Base-by-base conservation (phyloP, 30 jellyfish, hydroid and myxozoan genomes). In the Aurelia sp. region DNA sequence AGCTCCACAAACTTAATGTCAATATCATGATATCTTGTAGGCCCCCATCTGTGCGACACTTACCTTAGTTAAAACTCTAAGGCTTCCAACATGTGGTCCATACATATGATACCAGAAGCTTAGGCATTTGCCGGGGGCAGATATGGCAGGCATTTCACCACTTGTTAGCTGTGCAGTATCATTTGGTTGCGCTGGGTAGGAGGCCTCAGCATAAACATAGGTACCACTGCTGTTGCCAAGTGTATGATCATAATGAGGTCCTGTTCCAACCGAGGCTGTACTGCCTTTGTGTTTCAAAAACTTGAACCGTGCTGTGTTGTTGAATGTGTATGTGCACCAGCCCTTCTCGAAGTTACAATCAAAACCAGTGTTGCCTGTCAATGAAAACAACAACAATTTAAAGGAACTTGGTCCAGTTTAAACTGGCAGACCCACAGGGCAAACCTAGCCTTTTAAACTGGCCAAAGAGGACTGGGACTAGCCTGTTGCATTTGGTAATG, bases 31-130 rank as follows among this genome's bases (percentile, higher is more conserved):
- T 44, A 12, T 44, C 55, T 44, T 44, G 15, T 44, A 3, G 52
- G 13, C 55, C 55, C 55, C 55, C 13, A 12, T 44, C 55, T 44
- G 55, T 44, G 55, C 55, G 9, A 12, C 55, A 44, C 76, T 40
- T 72, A 87, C 98, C 97, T 72, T 81, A 27, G 86, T 20, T 47
- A 70, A 66, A 30, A 90, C 93, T 59, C 88, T 83, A 62, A 95
- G 82, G 3, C 92, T 30, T 51, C 96, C 96, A 74, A 85, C 99
- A 75, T 95, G 99, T 63, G 99, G 99, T 24, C 99, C 99, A 75
- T 74, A 95, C 99, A 95, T 95, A 72, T 95, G 99, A 76, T 95
- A 95, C 97, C 97, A 95, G 86, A 95, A 95, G 61, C 98, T 89
- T 53, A 95, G 60, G 57, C 99, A 95, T 53, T 72, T 84, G 17